Evolutionary conservation across 2,113 vertebrate genomes (phyloP).

Genomic region (Muntiacus muntjak): DNA sequence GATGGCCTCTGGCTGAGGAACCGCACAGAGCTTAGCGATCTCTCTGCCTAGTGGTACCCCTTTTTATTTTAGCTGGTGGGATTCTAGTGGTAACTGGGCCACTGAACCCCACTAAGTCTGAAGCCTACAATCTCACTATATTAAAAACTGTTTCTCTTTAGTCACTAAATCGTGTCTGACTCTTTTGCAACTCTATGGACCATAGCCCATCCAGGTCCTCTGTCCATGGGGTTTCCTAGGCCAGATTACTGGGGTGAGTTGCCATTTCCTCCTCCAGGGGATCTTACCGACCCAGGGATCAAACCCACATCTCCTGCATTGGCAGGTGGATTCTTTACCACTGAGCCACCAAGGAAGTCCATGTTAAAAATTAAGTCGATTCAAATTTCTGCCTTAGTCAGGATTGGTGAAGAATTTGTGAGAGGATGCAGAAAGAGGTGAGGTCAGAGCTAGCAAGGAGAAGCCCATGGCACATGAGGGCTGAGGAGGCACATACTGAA

Average conservation of each 20-base stretch:
- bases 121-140: background rate
- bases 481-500: too few species aligned
- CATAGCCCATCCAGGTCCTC: background rate
- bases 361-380: background rate
- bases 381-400: background rate
- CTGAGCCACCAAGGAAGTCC: background rate
- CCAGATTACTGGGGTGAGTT: background rate
- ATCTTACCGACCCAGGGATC: background rate
- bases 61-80: background rate
- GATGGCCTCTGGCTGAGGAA: background rate
- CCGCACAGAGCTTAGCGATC: background rate
- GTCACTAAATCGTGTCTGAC: fast-evolving
- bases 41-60: background rate
- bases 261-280: background rate
- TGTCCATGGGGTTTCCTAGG: background rate
- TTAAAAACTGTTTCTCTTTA: background rate
- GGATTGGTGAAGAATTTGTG: background rate
- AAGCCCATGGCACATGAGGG: fast-evolving
- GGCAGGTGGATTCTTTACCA: background rate
- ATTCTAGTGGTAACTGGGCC: background rate
- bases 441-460: too few species aligned
- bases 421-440: background rate
- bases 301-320: background rate
- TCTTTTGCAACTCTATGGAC: background rate
- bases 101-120: background rate